phyloP scores from a whole-genome alignment of 2,888 invertebrate genomes.

The Tenthredo distinguenda region DNA sequence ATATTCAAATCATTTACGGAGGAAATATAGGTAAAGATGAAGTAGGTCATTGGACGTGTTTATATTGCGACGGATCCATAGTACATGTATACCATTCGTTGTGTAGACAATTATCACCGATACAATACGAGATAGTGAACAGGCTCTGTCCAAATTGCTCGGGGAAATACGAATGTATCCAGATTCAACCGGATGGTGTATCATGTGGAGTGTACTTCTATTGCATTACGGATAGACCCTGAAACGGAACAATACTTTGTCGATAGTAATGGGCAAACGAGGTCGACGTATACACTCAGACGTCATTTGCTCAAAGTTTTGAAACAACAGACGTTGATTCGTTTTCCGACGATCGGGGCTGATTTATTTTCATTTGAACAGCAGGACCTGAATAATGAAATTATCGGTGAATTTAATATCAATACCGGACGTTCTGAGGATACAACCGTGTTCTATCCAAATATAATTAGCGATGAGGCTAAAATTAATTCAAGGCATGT shows the following conservation, averaged over 20 bases:
- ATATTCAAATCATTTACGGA: conserved; percentile 25
- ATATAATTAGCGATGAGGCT: too few species aligned
- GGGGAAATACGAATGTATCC: background rate
- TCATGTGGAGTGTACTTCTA: background rate
- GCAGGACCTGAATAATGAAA: background rate
- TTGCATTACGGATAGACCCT: conserved; percentile 11
- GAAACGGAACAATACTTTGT: background rate
- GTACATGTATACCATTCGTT: conserved; percentile 27
- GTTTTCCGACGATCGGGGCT: background rate
- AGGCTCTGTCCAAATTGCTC: background rate
- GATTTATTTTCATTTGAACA: background rate
- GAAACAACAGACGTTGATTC: background rate
- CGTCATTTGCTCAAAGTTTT: background rate
- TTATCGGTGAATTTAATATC: too few species aligned
- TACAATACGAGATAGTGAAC: background rate
- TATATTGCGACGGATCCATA: conserved; percentile 23
- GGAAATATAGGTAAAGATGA: background rate
- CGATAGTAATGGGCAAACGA: background rate
- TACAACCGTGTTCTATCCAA: too few species aligned
- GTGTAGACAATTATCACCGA: background rate
- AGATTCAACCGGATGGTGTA: conserved; percentile 32
- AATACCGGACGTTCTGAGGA: background rate
- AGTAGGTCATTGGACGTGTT: conserved; percentile 18
- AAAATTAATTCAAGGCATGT: background rate
- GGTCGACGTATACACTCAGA: conserved; percentile 13